Base-by-base conservation (phyloP, 2,797 vertebrate species). In the Hydrolagus colliei region DNA sequence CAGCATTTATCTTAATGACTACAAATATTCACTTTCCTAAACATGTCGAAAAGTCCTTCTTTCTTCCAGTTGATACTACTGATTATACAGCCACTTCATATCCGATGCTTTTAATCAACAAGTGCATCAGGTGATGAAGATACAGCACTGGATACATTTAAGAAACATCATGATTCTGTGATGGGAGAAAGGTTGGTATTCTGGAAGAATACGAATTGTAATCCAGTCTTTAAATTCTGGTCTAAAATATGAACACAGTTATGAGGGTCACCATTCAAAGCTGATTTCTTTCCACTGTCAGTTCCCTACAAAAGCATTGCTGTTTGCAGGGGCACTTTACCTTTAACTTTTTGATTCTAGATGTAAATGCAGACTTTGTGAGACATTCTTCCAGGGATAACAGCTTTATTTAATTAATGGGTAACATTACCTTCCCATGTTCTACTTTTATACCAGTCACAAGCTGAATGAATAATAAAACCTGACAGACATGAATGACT, bases 391-490 rank as follows among this genome's bases (percentile, higher is more conserved):
- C 65, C 32, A 68, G 62, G 32, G 65, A 71, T 71, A 84, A 20
- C 32, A 84, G 79, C 32, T 84, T 68, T 35, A 84, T 84, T 84
- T 84, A 84, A 84, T 84, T 77, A 77, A 52, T 77, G 75, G 41
- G 10, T 77, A 77, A 77, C 52, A 61, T 77, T 68, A 71, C 63
- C 79, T 35, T 41, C 65, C 27, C 67, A 68, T 84, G 27, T 84
- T 71, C 63, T 41, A 41, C 27, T 68, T 84, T 84, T 71, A 71
- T 84, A 71, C 41, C 79, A 84, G 79, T 68, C 79, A 84, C 65
- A 84, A 67, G 14, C 79, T 52, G 27, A 84, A 71, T 84, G 32
- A 68, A 84, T 84, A 84, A 84, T 84, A 84, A 84, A 84, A 84
- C 79, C 79, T 84, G 65, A 84, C 65, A 71, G 65, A 84, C 79